phyloP scores from a whole-genome alignment of 2,888 invertebrate genomes.

The Andrena trimmerana region DNA sequence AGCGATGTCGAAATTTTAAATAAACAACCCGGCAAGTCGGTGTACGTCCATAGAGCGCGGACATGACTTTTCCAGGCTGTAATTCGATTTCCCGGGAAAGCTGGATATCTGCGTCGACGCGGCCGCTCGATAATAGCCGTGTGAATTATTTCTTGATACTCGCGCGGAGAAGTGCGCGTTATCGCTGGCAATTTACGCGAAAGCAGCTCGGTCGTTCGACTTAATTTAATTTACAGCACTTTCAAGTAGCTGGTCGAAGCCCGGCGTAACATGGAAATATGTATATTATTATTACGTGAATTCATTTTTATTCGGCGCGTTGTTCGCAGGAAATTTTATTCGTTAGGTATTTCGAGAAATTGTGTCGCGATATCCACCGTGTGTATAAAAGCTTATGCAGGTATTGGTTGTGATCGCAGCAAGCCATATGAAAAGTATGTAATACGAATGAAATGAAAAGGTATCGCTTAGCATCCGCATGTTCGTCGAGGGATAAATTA shows the following conservation, averaged over 20 bases:
- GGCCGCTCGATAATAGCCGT: slow-evolving; percentile 42
- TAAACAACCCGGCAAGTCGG: slow-evolving; percentile 49
- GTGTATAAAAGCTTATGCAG: neutral
- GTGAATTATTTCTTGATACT: slow-evolving; percentile 59
- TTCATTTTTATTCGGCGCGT: neutral
- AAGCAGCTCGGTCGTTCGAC: slow-evolving; percentile 3
- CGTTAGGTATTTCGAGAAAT: neutral
- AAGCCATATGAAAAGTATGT: neutral
- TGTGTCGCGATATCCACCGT: neutral
- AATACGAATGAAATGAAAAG: neutral
- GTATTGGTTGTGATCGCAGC: neutral
- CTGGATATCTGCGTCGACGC: slow-evolving; percentile 30
- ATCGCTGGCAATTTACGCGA: neutral
- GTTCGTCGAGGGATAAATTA: neutral
- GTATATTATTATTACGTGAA: no score
- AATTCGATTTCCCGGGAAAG: slow-evolving; percentile 58
- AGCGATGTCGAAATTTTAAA: slow-evolving; percentile 54
- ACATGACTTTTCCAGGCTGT: slow-evolving; percentile 31
- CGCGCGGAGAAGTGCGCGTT: neutral
- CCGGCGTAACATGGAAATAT: neutral
- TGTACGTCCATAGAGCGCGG: neutral
- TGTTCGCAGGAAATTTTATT: neutral
- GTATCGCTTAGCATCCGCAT: neutral
- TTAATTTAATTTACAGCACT: slow-evolving; percentile 2
- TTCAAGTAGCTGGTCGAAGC: no score